Conservation (phyloP, 2,888 invertebrate genomes). For the Epinotia ramella region DNA sequence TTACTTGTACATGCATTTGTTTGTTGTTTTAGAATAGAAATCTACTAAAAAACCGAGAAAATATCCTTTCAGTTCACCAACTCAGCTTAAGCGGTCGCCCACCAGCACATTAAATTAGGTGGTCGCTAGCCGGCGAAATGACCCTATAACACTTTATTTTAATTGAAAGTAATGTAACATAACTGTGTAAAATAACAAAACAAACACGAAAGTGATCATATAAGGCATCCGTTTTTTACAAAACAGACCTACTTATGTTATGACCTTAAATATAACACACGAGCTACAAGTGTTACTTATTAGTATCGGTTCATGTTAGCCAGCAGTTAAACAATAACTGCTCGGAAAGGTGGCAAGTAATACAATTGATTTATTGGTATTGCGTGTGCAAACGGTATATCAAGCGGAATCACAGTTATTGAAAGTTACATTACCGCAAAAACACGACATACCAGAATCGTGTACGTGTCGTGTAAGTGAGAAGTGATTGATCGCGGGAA, state of each 20-base stretch:
- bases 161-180: no score
- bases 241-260: not conserved
- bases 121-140: no score
- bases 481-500: constrained; percentile 39
- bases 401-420: constrained; percentile 47
- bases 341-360: constrained; percentile 46
- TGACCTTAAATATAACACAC: not conserved
- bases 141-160: no score
- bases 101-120: no score
- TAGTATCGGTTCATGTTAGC: constrained; percentile 17
- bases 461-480: constrained; percentile 48
- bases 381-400: constrained; percentile 54
- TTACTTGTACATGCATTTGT: no score
- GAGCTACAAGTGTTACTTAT: constrained; percentile 23
- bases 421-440: constrained; percentile 49
- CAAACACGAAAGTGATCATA: not conserved
- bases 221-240: not conserved
- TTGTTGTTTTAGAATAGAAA: no score
- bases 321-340: constrained; percentile 47
- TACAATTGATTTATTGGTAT: constrained; percentile 55
- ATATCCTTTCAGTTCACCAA: no score
- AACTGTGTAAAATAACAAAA: not conserved
- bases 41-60: no score
- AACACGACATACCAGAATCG: constrained; percentile 47
- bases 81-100: no score